These are phyloP conservation scores for Drosophila peninsularis DNA, from an alignment of 2,888 invertebrate species.

Conservation along the genomic window DNA sequence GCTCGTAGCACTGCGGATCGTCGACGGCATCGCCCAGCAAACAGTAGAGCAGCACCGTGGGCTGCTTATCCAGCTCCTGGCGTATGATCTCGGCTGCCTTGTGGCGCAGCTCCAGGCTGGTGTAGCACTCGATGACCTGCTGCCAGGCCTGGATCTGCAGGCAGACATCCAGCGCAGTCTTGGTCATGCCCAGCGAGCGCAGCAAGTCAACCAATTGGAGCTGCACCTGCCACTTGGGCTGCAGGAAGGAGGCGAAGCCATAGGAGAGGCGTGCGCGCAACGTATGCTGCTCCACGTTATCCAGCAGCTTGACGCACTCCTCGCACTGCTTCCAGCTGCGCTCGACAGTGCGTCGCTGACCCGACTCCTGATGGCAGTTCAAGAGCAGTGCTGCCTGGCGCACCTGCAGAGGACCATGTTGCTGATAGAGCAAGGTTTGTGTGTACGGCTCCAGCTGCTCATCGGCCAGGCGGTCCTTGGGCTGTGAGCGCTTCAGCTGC, in stretches of 20 bases:
- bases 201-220: slow-evolving; percentile 91
- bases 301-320: slow-evolving; percentile 88
- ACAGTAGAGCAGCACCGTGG: slow-evolving; percentile 94
- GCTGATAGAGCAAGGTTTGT: slow-evolving; percentile 87
- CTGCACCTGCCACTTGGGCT: slow-evolving; percentile 91
- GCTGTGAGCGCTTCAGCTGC: slow-evolving; percentile 89
- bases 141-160: slow-evolving; percentile 93
- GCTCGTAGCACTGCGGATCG: slow-evolving; percentile 91
- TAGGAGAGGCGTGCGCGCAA: slow-evolving; percentile 85
- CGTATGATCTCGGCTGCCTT: slow-evolving; percentile 96
- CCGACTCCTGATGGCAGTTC: slow-evolving; percentile 91
- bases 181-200: slow-evolving; percentile 92
- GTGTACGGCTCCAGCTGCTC: slow-evolving; percentile 94
- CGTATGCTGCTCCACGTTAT: slow-evolving; percentile 72
- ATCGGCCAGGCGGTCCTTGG: slow-evolving; percentile 90
- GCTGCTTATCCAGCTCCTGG: slow-evolving; percentile 91
- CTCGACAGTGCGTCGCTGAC: slow-evolving; percentile 92
- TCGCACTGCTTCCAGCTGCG: slow-evolving; percentile 95
- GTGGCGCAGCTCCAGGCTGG: slow-evolving; percentile 91
- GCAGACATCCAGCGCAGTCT: slow-evolving; percentile 93
- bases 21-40: slow-evolving; percentile 95
- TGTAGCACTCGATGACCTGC: slow-evolving; percentile 96
- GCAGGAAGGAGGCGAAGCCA: slow-evolving; percentile 90
- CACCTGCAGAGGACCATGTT: slow-evolving; percentile 90
- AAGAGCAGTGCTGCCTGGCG: slow-evolving; percentile 90